Evolutionary conservation across 2,113 vertebrate genomes (phyloP).

Genomic region (Neotragus pygmaeus): DNA sequence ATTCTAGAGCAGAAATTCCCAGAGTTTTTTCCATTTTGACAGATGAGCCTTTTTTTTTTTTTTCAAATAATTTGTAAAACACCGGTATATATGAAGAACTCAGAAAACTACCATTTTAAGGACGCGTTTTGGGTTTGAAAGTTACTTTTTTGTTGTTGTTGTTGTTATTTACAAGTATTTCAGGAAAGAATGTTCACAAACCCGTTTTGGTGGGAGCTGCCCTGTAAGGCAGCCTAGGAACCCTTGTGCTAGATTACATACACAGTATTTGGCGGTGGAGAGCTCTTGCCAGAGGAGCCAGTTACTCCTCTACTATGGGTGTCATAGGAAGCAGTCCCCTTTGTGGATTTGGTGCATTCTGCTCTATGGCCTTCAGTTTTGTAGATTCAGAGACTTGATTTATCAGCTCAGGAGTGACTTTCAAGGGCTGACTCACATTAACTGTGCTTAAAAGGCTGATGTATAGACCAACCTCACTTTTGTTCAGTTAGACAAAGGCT

Average conservation of each 20-base stretch:
- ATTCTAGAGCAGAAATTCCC: neutral
- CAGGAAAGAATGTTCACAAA: neutral
- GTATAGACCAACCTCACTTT: neutral
- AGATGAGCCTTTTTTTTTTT: neutral
- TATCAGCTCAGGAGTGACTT: neutral
- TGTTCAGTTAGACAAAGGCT: neutral
- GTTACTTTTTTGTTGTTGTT: neutral
- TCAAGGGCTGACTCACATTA: neutral
- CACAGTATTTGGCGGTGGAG: neutral
- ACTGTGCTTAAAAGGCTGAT: neutral
- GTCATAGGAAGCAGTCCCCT: neutral
- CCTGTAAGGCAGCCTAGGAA: neutral
- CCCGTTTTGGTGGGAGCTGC: neutral
- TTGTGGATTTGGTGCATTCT: neutral
- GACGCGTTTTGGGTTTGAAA: neutral
- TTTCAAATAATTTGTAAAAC: neutral
- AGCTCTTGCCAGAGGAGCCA: neutral
- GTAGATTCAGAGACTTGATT: neutral
- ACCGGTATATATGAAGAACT: neutral
- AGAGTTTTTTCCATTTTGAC: neutral
- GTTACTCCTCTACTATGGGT: neutral
- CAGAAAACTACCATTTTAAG: neutral
- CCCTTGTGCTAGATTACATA: neutral
- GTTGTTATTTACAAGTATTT: neutral
- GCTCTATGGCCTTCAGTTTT: neutral